Base-by-base conservation (phyloP, 37 sponge, comb jelly and placozoan species). In the Lycopodina hypogea region DNA sequence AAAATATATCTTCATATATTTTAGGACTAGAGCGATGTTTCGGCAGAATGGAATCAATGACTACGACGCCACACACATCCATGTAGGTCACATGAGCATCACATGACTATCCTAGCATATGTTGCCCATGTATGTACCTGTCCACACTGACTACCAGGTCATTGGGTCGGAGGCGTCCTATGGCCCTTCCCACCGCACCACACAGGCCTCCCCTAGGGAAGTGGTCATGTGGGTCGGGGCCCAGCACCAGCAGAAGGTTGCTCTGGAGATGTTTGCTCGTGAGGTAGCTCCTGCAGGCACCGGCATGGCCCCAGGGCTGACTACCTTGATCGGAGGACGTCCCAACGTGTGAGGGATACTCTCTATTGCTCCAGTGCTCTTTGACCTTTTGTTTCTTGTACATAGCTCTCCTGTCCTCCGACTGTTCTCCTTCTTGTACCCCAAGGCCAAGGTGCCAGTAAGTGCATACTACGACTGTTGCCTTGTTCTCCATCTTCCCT, bases 241-340 rank as follows among this genome's bases (percentile, higher is more conserved):
- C 12, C 68, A 63, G 37, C 98, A 97, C 75, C 58, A 77, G 18
- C n/a, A 85, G 22, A 95, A 85, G 66, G 79, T 77, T 51, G 98
- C 98, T 22, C 79, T 97, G 53, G 82, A 92, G 41, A 67, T 95
- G 6, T 95, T 95, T 61, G 50, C 85, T 11, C 81, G 80, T 39
- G 95, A 95, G 39, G 85, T 97, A 71, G 98, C 98, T 29, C 91
- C 96, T 35, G 95, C 96, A 34, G 93, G 98, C 1, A 97, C 98
- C 77, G 98, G 98, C 18, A 95, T 94, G 95, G 88, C 90, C 82
- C 61, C 59, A 30, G 61, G 76, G 7, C 53, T 59, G 2, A 60
- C 76, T 28, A 76, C 74, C 1, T 77, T 98, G 0, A 66, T 93
- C n/a, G 99, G 99, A 75, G 99, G 99, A 42, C 74, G 96, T 73